Evolutionary conservation across 2,113 vertebrate genomes (phyloP).

Genomic region (Malurus alboscapulatus): DNA sequence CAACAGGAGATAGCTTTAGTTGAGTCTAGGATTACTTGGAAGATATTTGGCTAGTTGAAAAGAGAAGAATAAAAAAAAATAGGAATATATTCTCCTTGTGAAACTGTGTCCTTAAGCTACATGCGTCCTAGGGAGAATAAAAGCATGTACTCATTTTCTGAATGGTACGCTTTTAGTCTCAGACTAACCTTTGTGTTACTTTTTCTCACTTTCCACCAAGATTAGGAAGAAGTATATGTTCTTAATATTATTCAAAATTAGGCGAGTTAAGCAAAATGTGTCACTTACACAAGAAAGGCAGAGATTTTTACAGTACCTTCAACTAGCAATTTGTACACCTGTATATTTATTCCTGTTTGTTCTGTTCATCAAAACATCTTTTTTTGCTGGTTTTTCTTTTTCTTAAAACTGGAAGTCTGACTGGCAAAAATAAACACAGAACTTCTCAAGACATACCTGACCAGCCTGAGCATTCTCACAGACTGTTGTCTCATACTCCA

Average conservation of each 20-base stretch:
- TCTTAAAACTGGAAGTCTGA: neutral
- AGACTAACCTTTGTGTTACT: neutral
- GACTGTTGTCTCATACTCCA: slow-evolving; percentile 90
- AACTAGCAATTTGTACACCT: neutral
- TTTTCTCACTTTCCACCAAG: neutral
- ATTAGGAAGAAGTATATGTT: neutral
- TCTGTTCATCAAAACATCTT: slow-evolving; percentile 24
- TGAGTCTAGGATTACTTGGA: neutral
- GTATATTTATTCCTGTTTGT: neutral
- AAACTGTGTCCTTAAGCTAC: neutral
- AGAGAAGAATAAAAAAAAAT: neutral
- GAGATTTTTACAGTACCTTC: neutral
- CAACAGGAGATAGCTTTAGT: neutral
- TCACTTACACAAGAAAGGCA: neutral
- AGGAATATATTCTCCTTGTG: neutral
- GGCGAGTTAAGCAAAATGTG: neutral
- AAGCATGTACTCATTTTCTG: neutral
- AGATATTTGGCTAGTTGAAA: neutral
- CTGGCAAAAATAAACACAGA: neutral
- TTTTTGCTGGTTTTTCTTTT: neutral
- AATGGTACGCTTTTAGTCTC: neutral
- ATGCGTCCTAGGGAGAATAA: neutral
- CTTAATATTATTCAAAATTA: neutral
- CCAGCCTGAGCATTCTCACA: slow-evolving; percentile 89
- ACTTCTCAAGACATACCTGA: slow-evolving; percentile 75